phyloP scores from a whole-genome alignment of 2,888 invertebrate genomes.

The Ceraclea dissimilis region DNA sequence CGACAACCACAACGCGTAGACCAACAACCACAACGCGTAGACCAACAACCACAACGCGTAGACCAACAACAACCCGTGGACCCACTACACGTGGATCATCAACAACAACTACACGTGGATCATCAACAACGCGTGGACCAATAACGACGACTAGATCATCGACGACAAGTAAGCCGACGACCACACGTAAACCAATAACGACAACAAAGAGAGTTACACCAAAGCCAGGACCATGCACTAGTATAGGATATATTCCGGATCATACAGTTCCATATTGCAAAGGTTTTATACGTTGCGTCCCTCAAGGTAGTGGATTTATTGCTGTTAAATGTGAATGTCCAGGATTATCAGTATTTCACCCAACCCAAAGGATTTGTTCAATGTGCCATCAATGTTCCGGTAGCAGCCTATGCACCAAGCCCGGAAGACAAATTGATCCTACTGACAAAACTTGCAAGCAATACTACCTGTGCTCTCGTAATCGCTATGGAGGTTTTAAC shows the following conservation, averaged over 20 bases:
- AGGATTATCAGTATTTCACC: slow-evolving; percentile 6
- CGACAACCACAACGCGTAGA: background rate
- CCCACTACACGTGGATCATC: too few species aligned
- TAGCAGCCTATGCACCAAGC: too few species aligned
- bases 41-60: too few species aligned
- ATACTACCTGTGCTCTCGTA: background rate
- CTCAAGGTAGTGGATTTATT: slow-evolving; percentile 2
- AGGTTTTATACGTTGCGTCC: slow-evolving; percentile 9
- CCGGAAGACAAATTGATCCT: background rate
- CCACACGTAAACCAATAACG: too few species aligned
- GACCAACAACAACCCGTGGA: too few species aligned
- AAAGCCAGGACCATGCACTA: background rate
- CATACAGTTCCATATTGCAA: slow-evolving; percentile 5
- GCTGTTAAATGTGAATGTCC: slow-evolving; percentile 6
- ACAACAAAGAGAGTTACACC: slow-evolving; percentile 4
- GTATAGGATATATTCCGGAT: slow-evolving; percentile 8
- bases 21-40: slow-evolving; percentile 8
- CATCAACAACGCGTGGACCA: too few species aligned
- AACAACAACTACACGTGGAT: too few species aligned
- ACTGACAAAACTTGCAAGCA: background rate
- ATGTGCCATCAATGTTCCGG: too few species aligned
- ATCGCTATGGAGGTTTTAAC: background rate
- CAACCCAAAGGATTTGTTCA: background rate
- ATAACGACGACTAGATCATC: background rate
- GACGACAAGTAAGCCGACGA: background rate